A percentile compares a stretch with the other conserved stretches of the same genome.
These are phyloP conservation scores for Pedicia rivosa DNA, from an alignment of 2,888 invertebrate genomes.

Conservation along the genomic window DNA sequence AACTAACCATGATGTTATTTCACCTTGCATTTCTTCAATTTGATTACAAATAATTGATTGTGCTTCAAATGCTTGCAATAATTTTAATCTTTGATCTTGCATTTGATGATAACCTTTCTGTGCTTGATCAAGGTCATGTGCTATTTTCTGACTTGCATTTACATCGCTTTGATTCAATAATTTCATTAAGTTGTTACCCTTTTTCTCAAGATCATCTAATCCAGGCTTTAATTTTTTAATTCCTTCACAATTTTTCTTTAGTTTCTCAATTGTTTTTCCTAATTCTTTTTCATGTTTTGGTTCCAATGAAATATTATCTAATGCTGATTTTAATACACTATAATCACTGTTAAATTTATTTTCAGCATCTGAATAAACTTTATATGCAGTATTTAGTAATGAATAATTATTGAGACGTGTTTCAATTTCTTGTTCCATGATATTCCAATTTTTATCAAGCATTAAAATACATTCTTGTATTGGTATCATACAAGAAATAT, in stretches of 20 bases:
- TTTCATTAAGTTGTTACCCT: constrained; percentile 35
- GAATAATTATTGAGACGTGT: constrained; percentile 60
- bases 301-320: constrained; percentile 43
- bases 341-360: constrained; percentile 53
- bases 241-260: constrained; percentile 57
- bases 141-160: constrained; percentile 33
- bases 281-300: constrained; percentile 61
- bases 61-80: constrained; percentile 67
- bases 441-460: constrained; percentile 68
- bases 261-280: constrained; percentile 51
- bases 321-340: constrained; percentile 47
- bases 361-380: constrained; percentile 57
- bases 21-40: constrained; percentile 71
- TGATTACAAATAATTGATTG: constrained; percentile 88
- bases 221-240: constrained; percentile 57
- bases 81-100: constrained; percentile 53
- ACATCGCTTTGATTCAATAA: constrained; percentile 26
- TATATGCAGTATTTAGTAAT: constrained; percentile 53
- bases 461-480: constrained; percentile 66
- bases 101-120: constrained; percentile 54
- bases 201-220: constrained; percentile 62
- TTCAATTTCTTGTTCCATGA: constrained; percentile 53
- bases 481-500: constrained; percentile 60
- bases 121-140: constrained; percentile 37
- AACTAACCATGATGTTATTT: constrained; percentile 67